phyloP scores from a whole-genome alignment of 2,888 invertebrate species.

The Scaeva pyrastri region DNA sequence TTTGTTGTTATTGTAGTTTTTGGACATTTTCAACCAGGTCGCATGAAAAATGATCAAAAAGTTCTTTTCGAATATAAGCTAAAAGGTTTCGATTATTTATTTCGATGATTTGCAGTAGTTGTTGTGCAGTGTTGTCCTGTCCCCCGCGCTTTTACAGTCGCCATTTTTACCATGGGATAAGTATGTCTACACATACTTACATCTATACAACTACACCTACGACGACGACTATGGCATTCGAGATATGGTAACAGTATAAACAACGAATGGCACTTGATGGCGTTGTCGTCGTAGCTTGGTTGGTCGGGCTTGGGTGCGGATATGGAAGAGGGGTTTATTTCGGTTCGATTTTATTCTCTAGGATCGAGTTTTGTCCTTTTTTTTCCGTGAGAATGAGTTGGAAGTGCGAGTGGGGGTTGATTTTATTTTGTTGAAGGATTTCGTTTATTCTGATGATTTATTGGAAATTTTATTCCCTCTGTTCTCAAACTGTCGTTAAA shows the following conservation, averaged over 20 bases:
- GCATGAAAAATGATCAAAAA: slow-evolving; percentile 71
- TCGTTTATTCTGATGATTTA: slow-evolving; percentile 68
- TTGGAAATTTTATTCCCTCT: slow-evolving; percentile 75
- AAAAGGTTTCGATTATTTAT: slow-evolving; percentile 76
- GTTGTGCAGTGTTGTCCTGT: slow-evolving; percentile 35
- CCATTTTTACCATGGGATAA: not conserved
- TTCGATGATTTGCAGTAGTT: slow-evolving; percentile 70
- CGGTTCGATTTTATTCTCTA: slow-evolving; percentile 33
- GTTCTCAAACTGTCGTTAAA: slow-evolving; percentile 76
- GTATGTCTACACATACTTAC: not conserved
- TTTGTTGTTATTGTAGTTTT: slow-evolving; percentile 45
- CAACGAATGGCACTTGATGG: slow-evolving; percentile 6
- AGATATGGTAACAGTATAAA: slow-evolving; percentile 22
- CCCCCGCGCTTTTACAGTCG: not conserved
- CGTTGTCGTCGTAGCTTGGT: not conserved
- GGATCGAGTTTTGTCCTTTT: slow-evolving; percentile 24
- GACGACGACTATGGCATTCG: no score
- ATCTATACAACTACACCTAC: not conserved
- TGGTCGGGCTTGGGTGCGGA: no score
- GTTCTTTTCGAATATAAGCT: slow-evolving; percentile 66
- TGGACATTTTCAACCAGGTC: slow-evolving; percentile 62
- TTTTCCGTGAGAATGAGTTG: no score
- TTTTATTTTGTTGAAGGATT: slow-evolving; percentile 44
- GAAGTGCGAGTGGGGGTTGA: not conserved
- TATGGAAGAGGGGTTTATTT: slow-evolving; percentile 31